These are phyloP conservation scores for Cyclopterus lumpus DNA, from an alignment of 2,797 vertebrate genomes.

Conservation along the genomic window DNA sequence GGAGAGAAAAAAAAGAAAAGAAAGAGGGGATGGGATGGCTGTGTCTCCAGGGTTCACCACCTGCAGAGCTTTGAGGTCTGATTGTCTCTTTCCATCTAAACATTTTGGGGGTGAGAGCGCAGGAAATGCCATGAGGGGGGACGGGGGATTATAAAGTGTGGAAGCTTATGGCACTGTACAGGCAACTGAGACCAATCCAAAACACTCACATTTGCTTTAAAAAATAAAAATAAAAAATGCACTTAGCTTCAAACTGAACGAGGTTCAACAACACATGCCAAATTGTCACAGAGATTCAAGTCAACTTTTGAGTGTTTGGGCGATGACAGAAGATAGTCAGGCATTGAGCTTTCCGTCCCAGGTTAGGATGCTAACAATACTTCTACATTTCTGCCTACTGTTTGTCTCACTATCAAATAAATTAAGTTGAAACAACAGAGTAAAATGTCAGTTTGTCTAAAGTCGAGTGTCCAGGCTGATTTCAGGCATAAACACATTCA, in stretches of 20 bases:
- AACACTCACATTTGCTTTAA: conserved; percentile 25
- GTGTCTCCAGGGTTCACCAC: conserved; percentile 42
- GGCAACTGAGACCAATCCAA: conserved; percentile 51
- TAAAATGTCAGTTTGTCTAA: conserved; percentile 58
- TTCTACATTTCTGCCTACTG: conserved; percentile 18
- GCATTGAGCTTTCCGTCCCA: background rate
- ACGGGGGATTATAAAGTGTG: background rate
- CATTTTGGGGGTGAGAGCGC: conserved; percentile 7
- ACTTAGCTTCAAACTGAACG: conserved; percentile 51
- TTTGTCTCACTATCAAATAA: conserved; percentile 35
- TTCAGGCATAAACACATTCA: conserved; percentile 70
- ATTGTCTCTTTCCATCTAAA: conserved; percentile 76
- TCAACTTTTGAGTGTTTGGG: conserved; percentile 3
- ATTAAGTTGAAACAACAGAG: conserved; percentile 38
- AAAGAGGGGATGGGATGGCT: background rate
- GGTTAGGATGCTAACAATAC: conserved; percentile 10
- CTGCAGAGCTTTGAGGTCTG: conserved; percentile 66
- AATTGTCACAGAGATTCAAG: conserved; percentile 23
- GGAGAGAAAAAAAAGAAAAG: no score
- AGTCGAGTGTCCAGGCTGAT: conserved; percentile 48
- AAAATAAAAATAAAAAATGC: conserved; percentile 16
- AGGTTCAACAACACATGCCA: conserved; percentile 31
- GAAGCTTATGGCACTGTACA: conserved; percentile 74
- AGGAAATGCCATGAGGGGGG: background rate
- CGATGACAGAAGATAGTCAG: background rate